A percentile compares a stretch with the other conserved stretches of the same genome.
Conservation (phyloP, 2,113 vertebrate genomes). For the Passerina amoena region DNA sequence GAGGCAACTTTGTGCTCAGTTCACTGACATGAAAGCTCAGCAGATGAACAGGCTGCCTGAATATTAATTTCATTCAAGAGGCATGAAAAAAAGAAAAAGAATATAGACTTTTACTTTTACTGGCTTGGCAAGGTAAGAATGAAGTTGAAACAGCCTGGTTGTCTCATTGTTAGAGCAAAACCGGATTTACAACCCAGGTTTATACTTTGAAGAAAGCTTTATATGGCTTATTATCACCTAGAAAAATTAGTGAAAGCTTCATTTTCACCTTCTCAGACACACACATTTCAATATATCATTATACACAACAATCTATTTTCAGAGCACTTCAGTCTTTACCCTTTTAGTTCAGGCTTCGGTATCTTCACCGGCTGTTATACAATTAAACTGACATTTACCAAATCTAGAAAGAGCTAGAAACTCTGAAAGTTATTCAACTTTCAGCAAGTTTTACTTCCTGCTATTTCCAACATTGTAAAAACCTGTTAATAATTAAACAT, state of each 20-base stretch:
- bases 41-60: not conserved
- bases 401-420: not conserved
- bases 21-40: not conserved
- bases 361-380: not conserved
- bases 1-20: not conserved
- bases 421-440: not conserved
- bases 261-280: not conserved
- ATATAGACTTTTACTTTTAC: not conserved
- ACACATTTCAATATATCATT: not conserved
- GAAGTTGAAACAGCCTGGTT: not conserved
- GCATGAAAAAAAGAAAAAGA: not conserved
- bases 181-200: not conserved
- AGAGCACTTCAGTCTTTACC: not conserved
- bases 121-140: not conserved
- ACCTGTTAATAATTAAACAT: slow-evolving; percentile 13
- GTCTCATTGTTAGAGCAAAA: not conserved
- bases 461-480: not conserved
- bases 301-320: not conserved
- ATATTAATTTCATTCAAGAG: not conserved
- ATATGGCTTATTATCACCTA: not conserved
- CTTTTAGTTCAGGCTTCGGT: not conserved
- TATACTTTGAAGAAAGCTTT: not conserved
- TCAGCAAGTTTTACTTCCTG: not conserved
- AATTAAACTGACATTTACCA: not conserved
- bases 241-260: not conserved